Evolutionary conservation across 1,140 invertebrate genomes (phyloP).

Genomic region (Copidosoma floridanum): DNA sequence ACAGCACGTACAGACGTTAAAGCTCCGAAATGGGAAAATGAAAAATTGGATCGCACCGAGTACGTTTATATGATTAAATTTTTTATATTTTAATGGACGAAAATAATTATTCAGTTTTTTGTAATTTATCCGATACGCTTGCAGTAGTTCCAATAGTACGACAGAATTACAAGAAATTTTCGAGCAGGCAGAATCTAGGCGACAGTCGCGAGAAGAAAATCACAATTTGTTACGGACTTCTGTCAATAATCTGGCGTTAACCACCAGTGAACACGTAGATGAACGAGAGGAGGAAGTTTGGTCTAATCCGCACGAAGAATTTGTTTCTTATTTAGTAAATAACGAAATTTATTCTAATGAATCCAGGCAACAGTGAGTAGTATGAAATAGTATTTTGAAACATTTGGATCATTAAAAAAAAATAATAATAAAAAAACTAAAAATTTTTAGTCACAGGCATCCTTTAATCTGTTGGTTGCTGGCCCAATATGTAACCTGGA

Average conservation of each 20-base stretch:
- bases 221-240: slow-evolving; percentile 42
- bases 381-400: too few species aligned
- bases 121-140: too few species aligned
- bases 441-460: slow-evolving; percentile 18
- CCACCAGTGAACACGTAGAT: slow-evolving; percentile 19
- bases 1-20: too few species aligned
- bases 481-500: slow-evolving; percentile 26
- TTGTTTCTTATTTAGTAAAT: slow-evolving; percentile 26
- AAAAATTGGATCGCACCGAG: slow-evolving; percentile 47
- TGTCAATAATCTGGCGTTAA: slow-evolving; percentile 26
- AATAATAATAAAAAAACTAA: neutral
- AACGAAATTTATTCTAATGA: slow-evolving; percentile 29
- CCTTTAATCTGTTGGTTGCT: slow-evolving; percentile 15
- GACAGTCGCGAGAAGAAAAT: slow-evolving; percentile 47
- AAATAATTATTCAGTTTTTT: too few species aligned
- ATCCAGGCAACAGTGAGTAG: slow-evolving; percentile 31
- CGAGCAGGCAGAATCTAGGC: slow-evolving; percentile 42
- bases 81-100: too few species aligned
- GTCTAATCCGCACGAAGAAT: slow-evolving; percentile 32
- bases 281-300: slow-evolving; percentile 30
- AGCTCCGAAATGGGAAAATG: slow-evolving; percentile 41
- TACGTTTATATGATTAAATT: too few species aligned
- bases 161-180: slow-evolving; percentile 43
- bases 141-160: slow-evolving; percentile 43
- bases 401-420: too few species aligned